These are phyloP conservation scores for Bombylius discolor DNA, from an alignment of 2,888 invertebrate genomes.

Conservation along the genomic window DNA sequence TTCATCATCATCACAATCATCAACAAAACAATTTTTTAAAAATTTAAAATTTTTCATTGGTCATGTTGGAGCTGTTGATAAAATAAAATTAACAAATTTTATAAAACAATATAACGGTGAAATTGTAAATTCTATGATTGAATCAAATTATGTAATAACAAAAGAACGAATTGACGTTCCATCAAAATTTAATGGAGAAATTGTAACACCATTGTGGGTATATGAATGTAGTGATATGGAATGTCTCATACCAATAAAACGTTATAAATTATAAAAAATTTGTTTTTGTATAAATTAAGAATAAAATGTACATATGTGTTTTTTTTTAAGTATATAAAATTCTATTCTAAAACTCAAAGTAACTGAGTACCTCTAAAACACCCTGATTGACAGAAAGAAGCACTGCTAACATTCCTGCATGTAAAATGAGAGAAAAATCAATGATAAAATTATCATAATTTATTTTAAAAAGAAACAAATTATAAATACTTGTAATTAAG, in stretches of 20 bases:
- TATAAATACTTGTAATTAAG: no score
- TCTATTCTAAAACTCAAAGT: no score
- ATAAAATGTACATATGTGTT: no score
- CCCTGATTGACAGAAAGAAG: no score
- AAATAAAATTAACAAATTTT: slow-evolving; percentile 15
- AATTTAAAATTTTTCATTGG: slow-evolving; percentile 16
- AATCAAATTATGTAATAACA: slow-evolving; percentile 17
- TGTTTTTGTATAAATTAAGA: background rate
- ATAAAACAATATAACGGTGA: slow-evolving; percentile 16
- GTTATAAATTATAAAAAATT: slow-evolving; percentile 10
- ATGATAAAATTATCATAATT: no score
- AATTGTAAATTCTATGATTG: slow-evolving; percentile 2
- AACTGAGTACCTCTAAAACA: no score
- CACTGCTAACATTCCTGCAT: no score
- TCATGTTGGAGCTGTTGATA: slow-evolving; percentile 14
- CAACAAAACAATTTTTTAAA: slow-evolving; percentile 13
- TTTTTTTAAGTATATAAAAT: no score
- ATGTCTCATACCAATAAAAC: slow-evolving; percentile 17
- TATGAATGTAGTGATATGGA: slow-evolving; percentile 20
- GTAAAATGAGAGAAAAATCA: no score
- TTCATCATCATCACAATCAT: background rate
- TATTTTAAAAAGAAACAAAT: no score
- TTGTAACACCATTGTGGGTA: slow-evolving; percentile 20
- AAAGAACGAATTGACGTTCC: slow-evolving; percentile 1
- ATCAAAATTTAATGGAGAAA: slow-evolving; percentile 13